Conservation (phyloP, 2,888 invertebrate genomes). For the Podabrus alpinus region DNA sequence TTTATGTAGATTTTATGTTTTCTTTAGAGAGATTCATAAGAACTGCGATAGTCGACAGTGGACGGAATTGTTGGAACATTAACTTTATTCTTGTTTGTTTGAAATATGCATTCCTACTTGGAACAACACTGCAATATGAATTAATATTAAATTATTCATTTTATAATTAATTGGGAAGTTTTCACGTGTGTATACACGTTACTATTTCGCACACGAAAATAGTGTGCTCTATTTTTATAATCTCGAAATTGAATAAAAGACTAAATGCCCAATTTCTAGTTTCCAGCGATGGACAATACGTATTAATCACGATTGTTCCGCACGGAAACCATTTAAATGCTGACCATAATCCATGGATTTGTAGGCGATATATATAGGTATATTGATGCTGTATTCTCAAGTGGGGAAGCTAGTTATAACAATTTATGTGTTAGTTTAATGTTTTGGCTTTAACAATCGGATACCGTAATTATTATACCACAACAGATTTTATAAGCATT, state of each 20-base stretch:
- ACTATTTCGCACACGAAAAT: neutral
- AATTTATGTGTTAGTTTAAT: constrained; percentile 10
- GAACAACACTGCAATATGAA: neutral
- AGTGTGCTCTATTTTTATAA: neutral
- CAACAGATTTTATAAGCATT: constrained; percentile 1
- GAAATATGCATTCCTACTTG: constrained; percentile 13
- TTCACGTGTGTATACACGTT: neutral
- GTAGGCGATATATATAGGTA: neutral
- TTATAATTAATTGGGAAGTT: neutral
- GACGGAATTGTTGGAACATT: constrained; percentile 11
- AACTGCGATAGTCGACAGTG: constrained; percentile 3
- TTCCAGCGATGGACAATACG: neutral
- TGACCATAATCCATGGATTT: constrained; percentile 3
- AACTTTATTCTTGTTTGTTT: constrained; percentile 17
- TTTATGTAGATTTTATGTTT: constrained; percentile 20
- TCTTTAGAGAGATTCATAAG: constrained; percentile 13
- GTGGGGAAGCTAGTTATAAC: constrained; percentile 8
- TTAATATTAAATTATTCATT: neutral
- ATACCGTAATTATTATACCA: constrained; percentile 13
- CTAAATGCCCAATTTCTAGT: neutral
- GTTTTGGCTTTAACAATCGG: constrained; percentile 10
- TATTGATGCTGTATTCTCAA: constrained; percentile 1
- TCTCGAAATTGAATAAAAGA: neutral
- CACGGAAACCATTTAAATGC: neutral
- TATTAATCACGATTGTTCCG: neutral